A percentile compares a stretch with the other conserved stretches of the same genome.
Conservation (phyloP, 2,888 invertebrate species). For the Nowickia ferox region DNA sequence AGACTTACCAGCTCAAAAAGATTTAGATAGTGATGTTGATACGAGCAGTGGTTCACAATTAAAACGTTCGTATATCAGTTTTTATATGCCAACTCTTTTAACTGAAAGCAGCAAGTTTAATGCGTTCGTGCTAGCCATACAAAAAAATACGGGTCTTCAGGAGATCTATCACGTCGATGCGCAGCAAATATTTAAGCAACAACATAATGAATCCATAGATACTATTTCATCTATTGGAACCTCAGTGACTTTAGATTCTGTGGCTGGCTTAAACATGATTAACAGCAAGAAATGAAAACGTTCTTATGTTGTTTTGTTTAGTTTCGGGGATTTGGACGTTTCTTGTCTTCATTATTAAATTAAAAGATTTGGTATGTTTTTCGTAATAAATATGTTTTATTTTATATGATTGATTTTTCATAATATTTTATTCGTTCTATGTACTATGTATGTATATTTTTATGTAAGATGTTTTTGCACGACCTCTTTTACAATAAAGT, state of each 20-base stretch:
- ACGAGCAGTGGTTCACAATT: conserved; percentile 60
- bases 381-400: background rate
- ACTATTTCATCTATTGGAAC: conserved; percentile 82
- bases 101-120: conserved; percentile 78
- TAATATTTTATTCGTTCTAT: too few species aligned
- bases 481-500: too few species aligned
- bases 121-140: conserved; percentile 77
- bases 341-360: background rate
- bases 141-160: conserved; percentile 78
- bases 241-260: conserved; percentile 74
- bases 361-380: conserved; percentile 1
- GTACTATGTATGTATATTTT: too few species aligned
- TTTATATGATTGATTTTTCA: too few species aligned
- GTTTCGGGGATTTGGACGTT: conserved; percentile 36
- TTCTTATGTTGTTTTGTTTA: background rate
- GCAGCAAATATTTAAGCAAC: conserved; percentile 78
- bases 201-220: conserved; percentile 80
- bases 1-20: conserved; percentile 54
- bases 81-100: conserved; percentile 80
- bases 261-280: background rate
- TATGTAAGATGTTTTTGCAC: too few species aligned
- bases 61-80: conserved; percentile 78
- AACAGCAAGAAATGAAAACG: conserved; percentile 43
- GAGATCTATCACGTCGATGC: conserved; percentile 80
- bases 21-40: conserved; percentile 72